Evolutionary conservation across 1,140 invertebrate species (phyloP).

Genomic region (Andricus grossulariae): DNA sequence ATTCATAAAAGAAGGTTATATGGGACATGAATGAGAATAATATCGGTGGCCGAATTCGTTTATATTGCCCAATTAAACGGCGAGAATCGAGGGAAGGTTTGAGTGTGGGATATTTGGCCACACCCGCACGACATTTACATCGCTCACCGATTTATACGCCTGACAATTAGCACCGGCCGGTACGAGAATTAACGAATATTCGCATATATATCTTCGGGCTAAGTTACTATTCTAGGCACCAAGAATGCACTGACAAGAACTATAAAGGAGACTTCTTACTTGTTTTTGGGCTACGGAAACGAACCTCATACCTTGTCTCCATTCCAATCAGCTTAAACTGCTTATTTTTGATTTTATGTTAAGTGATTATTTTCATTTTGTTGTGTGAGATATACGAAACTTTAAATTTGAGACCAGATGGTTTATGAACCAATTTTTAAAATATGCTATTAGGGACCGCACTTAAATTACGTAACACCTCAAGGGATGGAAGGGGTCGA

Average conservation of each 20-base stretch:
- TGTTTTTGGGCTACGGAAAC: too few relatives aligned
- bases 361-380: too few relatives aligned
- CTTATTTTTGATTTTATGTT: too few relatives aligned
- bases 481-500: too few relatives aligned
- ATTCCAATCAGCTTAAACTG: too few relatives aligned
- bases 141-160: conserved; percentile 59
- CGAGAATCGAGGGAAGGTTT: conserved; percentile 7
- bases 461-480: too few relatives aligned
- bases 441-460: too few relatives aligned
- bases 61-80: conserved; percentile 46
- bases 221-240: conserved; percentile 46
- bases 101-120: conserved; percentile 35
- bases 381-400: too few relatives aligned
- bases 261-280: background rate
- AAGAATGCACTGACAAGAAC: conserved; percentile 46
- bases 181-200: conserved; percentile 43
- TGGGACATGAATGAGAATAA: background rate
- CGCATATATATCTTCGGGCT: background rate
- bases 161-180: conserved; percentile 60
- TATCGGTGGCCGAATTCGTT: conserved; percentile 16
- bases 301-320: too few relatives aligned
- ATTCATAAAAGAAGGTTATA: background rate
- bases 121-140: conserved; percentile 42
- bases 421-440: too few relatives aligned
- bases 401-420: too few relatives aligned